Evolutionary conservation across 2,113 vertebrate species (phyloP).

Genomic region (Seriola aureovittata): DNA sequence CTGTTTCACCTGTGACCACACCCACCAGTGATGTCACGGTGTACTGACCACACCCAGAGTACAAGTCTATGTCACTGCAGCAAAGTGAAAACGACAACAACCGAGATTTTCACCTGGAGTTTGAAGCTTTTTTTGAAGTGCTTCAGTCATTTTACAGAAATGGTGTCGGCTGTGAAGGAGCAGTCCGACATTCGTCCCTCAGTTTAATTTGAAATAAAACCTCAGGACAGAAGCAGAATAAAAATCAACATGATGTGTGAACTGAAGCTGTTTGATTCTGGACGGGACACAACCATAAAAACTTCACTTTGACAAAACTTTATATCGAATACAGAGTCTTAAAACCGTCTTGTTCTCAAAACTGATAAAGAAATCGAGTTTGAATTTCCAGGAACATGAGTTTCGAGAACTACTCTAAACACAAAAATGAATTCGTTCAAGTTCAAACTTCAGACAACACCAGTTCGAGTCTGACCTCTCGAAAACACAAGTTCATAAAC

Average conservation of each 20-base stretch:
- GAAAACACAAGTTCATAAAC: neutral
- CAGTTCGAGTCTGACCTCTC: neutral
- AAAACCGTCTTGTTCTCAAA: neutral
- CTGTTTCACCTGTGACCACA: neutral
- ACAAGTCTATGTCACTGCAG: neutral
- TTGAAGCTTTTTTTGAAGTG: too few relatives aligned
- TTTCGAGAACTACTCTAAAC: too few relatives aligned
- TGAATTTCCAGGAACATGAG: too few relatives aligned
- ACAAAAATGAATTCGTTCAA: too few relatives aligned
- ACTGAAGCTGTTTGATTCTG: slow-evolving; percentile 35
- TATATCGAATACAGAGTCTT: neutral
- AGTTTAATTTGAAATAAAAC: neutral
- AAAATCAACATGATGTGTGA: too few relatives aligned
- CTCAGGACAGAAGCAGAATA: neutral
- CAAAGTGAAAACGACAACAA: neutral
- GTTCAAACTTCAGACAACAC: too few relatives aligned
- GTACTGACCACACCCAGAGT: too few relatives aligned
- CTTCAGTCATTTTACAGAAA: too few relatives aligned
- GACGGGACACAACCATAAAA: slow-evolving; percentile 16
- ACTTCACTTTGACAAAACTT: slow-evolving; percentile 14
- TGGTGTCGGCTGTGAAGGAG: too few relatives aligned
- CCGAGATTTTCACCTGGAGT: neutral
- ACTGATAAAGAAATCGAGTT: neutral
- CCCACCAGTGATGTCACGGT: neutral
- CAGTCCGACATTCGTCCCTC: too few relatives aligned